These are phyloP conservation scores for Hemicrepidius hirtus DNA, from an alignment of 2,888 invertebrate species.

Conservation along the genomic window DNA sequence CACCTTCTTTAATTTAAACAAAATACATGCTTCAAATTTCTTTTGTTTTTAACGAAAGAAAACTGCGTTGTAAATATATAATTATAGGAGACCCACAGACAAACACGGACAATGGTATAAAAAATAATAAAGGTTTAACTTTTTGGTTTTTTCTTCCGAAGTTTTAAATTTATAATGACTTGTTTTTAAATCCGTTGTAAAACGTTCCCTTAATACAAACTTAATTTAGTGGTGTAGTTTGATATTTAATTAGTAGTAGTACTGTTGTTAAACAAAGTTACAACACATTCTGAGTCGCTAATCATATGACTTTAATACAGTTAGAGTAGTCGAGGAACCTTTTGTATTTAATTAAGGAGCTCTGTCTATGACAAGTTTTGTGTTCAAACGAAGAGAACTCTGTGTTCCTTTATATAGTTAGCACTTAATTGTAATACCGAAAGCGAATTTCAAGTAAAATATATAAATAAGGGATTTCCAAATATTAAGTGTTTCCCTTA, in stretches of 20 bases:
- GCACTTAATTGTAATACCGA: neutral
- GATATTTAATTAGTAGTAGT: neutral
- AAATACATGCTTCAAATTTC: too few species aligned
- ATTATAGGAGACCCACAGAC: too few species aligned
- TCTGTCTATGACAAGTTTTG: constrained; percentile 13
- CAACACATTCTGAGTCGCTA: constrained; percentile 10
- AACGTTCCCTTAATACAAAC: too few species aligned
- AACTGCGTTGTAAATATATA: too few species aligned
- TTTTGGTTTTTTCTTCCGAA: too few species aligned
- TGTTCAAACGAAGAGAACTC: neutral
- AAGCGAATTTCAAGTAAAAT: neutral
- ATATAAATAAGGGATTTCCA: neutral
- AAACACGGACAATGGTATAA: too few species aligned
- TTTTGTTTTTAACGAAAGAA: too few species aligned
- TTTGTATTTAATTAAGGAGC: constrained; percentile 12
- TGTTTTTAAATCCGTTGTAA: too few species aligned
- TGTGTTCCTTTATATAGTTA: constrained; percentile 1
- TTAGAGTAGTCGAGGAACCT: neutral
- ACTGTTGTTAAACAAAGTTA: neutral
- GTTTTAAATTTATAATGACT: too few species aligned
- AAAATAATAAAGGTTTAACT: too few species aligned
- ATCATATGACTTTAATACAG: neutral
- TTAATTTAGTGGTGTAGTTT: too few species aligned
- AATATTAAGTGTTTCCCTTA: neutral
- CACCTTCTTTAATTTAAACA: too few species aligned